Evolutionary conservation across 1,140 invertebrate genomes (phyloP).

Genomic region (Dendroctonus ponderosae): DNA sequence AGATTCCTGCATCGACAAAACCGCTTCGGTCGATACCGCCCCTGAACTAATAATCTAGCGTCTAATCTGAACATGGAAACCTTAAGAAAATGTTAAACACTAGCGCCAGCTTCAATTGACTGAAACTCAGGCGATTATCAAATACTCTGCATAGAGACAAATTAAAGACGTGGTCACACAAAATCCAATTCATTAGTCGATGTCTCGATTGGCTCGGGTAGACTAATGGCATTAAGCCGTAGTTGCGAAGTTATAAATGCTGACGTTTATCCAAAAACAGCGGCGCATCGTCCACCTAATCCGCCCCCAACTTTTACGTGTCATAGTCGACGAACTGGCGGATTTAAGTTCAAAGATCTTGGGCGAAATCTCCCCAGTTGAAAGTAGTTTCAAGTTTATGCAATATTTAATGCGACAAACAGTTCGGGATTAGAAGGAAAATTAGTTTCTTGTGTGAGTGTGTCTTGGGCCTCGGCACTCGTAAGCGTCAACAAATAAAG

Average conservation of each 20-base stretch:
- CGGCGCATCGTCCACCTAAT: conserved; percentile 24
- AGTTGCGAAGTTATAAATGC: conserved; percentile 32
- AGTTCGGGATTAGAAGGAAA: conserved; percentile 31
- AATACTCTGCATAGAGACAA: too few relatives aligned
- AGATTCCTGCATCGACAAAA: too few relatives aligned
- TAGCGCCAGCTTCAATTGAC: too few relatives aligned
- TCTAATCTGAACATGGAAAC: too few relatives aligned
- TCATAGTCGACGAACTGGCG: conserved; percentile 25
- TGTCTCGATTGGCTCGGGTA: background rate
- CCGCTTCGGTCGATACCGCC: too few relatives aligned
- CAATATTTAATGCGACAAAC: conserved; percentile 41
- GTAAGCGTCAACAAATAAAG: too few relatives aligned
- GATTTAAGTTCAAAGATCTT: conserved; percentile 39
- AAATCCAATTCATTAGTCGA: conserved; percentile 22
- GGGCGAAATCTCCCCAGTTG: background rate
- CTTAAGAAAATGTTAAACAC: too few relatives aligned
- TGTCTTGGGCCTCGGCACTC: too few relatives aligned
- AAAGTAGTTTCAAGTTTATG: conserved; percentile 37
- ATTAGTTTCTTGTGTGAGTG: conserved; percentile 18
- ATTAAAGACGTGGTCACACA: conserved; percentile 6
- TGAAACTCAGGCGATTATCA: too few relatives aligned
- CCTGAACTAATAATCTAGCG: too few relatives aligned
- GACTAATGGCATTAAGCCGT: conserved; percentile 26
- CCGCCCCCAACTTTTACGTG: conserved; percentile 20
- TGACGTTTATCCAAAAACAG: conserved; percentile 31